Evolutionary conservation across 2,113 vertebrate species (phyloP).

Genomic region (Trochalopteron elliotii): DNA sequence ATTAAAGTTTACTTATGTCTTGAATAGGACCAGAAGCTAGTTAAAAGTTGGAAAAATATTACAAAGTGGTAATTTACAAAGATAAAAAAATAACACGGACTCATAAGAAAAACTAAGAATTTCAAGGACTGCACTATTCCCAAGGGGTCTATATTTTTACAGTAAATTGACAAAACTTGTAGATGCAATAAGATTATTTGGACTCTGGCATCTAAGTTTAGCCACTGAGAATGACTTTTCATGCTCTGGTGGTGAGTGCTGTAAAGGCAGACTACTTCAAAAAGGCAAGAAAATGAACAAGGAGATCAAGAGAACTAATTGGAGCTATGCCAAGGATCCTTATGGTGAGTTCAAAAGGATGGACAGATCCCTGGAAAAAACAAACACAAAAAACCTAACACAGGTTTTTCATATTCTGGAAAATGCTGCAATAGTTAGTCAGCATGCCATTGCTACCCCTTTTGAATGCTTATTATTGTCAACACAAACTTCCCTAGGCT

Average conservation of each 20-base stretch:
- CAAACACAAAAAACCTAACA: accelerated
- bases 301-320: background rate
- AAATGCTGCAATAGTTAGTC: background rate
- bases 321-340: background rate
- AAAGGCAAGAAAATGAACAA: background rate
- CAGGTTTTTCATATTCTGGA: background rate
- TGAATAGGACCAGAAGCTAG: background rate
- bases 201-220: background rate
- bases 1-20: background rate
- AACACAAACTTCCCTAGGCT: background rate
- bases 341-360: background rate
- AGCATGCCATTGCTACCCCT: background rate
- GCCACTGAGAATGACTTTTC: background rate
- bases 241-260: background rate
- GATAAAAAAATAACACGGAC: background rate
- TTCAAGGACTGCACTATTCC: background rate
- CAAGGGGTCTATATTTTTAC: background rate
- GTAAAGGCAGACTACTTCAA: background rate
- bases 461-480: background rate
- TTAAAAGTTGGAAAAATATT: background rate
- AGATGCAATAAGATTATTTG: background rate
- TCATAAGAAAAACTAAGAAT: background rate
- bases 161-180: background rate
- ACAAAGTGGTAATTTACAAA: background rate
- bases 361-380: background rate